Evolutionary conservation across 2,113 vertebrate species (phyloP).

Genomic region (Neofelis nebulosa): DNA sequence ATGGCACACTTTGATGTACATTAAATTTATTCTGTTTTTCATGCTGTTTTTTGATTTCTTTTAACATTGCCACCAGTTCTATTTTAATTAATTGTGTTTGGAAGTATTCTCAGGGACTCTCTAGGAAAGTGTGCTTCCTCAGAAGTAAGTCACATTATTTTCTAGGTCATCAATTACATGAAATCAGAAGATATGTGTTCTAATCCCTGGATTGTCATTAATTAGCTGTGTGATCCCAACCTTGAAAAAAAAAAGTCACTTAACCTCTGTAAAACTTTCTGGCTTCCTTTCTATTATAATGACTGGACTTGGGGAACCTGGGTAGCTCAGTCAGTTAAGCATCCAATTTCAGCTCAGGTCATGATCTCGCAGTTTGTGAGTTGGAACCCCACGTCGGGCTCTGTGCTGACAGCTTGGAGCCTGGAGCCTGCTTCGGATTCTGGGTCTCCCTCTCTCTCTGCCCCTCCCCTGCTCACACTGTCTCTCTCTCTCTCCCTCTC

Average conservation of each 20-base stretch:
- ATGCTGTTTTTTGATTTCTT: conserved; percentile 55
- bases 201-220: background rate
- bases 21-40: conserved; percentile 72
- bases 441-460: too few relatives aligned
- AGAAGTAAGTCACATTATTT: conserved; percentile 13
- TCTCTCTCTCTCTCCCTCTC: too few relatives aligned
- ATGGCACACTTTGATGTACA: conserved; percentile 65
- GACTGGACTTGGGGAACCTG: background rate
- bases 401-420: too few relatives aligned
- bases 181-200: background rate
- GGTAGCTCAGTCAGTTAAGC: too few relatives aligned
- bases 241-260: background rate
- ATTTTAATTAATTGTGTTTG: conserved; percentile 68
- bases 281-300: background rate
- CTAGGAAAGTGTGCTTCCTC: conserved; percentile 1
- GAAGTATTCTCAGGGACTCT: conserved; percentile 27
- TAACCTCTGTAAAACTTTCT: background rate
- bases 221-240: background rate
- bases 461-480: too few relatives aligned
- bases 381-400: too few relatives aligned
- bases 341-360: too few relatives aligned
- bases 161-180: conserved; percentile 10
- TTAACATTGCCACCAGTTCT: conserved; percentile 57
- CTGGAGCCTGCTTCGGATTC: too few relatives aligned
- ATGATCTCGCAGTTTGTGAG: too few relatives aligned